Evolutionary conservation across 1,140 invertebrate species (phyloP).

Genomic region (Tetranychus cinnabarinus): DNA sequence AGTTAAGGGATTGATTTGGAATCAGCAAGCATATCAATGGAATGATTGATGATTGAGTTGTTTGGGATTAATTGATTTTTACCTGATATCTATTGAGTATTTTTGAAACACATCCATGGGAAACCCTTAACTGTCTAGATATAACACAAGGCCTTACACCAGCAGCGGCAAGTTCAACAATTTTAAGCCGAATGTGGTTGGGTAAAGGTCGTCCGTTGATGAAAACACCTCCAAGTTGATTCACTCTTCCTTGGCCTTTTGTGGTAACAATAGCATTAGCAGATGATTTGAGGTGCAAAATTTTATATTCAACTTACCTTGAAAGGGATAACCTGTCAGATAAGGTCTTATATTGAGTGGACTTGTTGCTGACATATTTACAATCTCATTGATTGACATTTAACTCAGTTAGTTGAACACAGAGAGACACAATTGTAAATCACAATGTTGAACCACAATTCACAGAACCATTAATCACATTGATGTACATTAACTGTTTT

Average conservation of each 20-base stretch:
- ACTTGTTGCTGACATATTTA: conserved; percentile 23
- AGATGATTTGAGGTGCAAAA: neutral
- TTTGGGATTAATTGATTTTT: conserved; percentile 23
- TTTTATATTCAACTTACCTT: conserved; percentile 28
- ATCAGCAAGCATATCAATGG: too few relatives aligned
- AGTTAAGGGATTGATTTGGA: too few relatives aligned
- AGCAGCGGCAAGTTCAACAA: conserved; percentile 24
- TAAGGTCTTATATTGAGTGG: conserved; percentile 47
- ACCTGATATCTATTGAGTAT: conserved; percentile 30
- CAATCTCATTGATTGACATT: neutral
- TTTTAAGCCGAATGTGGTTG: conserved; percentile 23
- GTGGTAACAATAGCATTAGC: neutral
- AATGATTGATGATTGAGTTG: too few relatives aligned
- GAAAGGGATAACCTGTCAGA: conserved; percentile 47
- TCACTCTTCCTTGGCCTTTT: conserved; percentile 20
- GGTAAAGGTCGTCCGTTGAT: conserved; percentile 27
- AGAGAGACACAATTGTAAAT: too few relatives aligned
- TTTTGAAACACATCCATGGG: conserved; percentile 27
- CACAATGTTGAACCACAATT: too few relatives aligned
- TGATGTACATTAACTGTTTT: too few relatives aligned
- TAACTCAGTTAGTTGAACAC: too few relatives aligned
- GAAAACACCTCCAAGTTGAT: conserved; percentile 26
- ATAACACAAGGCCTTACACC: conserved; percentile 26
- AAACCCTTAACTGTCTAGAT: conserved; percentile 23
- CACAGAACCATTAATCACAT: too few relatives aligned